Base-by-base conservation (phyloP, 2,113 vertebrate species). In the Poicephalus meyeri region DNA sequence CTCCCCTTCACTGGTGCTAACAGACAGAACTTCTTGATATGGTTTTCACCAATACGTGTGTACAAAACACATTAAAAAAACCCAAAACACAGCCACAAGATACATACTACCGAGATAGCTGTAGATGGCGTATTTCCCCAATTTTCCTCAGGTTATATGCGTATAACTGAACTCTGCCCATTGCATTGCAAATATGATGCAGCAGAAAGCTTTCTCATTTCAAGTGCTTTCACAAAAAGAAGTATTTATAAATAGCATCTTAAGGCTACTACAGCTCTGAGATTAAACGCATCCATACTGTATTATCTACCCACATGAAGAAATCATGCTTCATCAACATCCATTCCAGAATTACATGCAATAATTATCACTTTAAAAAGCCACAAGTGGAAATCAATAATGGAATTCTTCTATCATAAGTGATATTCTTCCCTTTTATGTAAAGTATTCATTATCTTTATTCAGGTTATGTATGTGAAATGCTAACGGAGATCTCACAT, bases 121-220 rank as follows among this genome's bases (percentile, higher is more conserved):
- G 82, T 89, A 97, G 95, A 84, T 95, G 97, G 95, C 89, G 81
- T 19, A n/a, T 91, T 86, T 86, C 42, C 31, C 86, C 53, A 76
- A 49, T 71, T 66, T 95, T 97, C 79, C 42, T 66, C 72, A 35
- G 5, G 11, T 35, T 49, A 7, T 2, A 4, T 16, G 28, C 5
- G 1, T 29, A 17, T 26, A 70, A n/a, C 39, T 33, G 86, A 73
- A 55, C 28, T 70, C 64, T 79, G 53, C 70, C 47, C 41, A 11
- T 69, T 91, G 71, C 50, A 3, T 16, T 18, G 35, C 71, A 37
- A 93, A 41, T 61, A 33, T 82, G 80, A 93, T 79, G 46, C 73
- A 92, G 86, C 89, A 96, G 49, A 88, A 91, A 80, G 11, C 41
- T 73, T 70, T 73, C 26, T 25, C 21, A 9, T 77, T 81, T 77